These are phyloP conservation scores for Poeciliopsis retropinna DNA, from an alignment of 2,113 vertebrate species.

Conservation along the genomic window DNA sequence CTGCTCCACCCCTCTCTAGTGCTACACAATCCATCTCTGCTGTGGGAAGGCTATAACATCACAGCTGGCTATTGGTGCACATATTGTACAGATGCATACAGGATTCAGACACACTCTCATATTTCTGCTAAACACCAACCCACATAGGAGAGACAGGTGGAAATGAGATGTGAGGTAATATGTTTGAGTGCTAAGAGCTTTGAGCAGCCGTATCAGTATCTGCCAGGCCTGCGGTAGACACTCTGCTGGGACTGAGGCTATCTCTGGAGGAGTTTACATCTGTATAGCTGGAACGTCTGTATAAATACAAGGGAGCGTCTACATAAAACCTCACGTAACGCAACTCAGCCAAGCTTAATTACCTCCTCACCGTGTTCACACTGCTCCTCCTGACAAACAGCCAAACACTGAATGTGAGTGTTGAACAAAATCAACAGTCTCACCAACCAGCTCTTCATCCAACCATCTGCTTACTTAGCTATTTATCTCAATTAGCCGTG, in stretches of 20 bases:
- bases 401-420: conserved; percentile 28
- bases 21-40: conserved; percentile 42
- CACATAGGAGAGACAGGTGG: conserved; percentile 40
- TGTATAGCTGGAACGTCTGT: conserved; percentile 74
- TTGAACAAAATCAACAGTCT: conserved; percentile 29
- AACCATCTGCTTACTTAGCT: conserved; percentile 43
- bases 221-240: conserved; percentile 49
- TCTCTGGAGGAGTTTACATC: conserved; percentile 48
- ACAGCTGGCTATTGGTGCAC: conserved; percentile 37
- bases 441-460: conserved; percentile 26
- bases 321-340: conserved; percentile 21
- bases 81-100: conserved; percentile 26
- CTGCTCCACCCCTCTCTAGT: conserved; percentile 42
- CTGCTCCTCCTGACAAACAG: conserved; percentile 42
- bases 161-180: conserved; percentile 62
- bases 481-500: conserved; percentile 66
- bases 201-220: conserved; percentile 62
- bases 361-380: conserved; percentile 24
- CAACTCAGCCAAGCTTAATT: conserved; percentile 55
- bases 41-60: conserved; percentile 58
- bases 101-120: conserved; percentile 4
- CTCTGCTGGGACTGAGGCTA: conserved; percentile 59
- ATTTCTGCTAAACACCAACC: conserved; percentile 18
- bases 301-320: conserved; percentile 33
- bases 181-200: conserved; percentile 41